phyloP scores from a whole-genome alignment of 2,888 invertebrate genomes.

The Watsonalla cultraria region DNA sequence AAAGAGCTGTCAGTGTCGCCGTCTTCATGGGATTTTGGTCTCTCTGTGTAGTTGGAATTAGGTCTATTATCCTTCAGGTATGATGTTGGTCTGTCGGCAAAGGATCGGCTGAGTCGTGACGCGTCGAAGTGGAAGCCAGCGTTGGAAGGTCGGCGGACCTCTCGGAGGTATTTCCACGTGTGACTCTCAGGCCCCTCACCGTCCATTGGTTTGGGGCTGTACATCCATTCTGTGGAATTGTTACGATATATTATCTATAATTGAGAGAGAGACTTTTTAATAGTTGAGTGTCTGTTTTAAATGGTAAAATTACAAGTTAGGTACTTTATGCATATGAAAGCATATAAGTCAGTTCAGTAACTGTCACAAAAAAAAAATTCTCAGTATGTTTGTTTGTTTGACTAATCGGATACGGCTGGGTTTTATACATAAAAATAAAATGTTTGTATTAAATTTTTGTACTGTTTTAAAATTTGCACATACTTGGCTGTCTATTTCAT shows the following conservation, averaged over 20 bases:
- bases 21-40: constrained; percentile 36
- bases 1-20: constrained; percentile 71
- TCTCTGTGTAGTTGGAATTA: constrained; percentile 31
- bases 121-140: constrained; percentile 63
- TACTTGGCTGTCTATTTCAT: too few species aligned
- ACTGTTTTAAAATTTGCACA: too few species aligned
- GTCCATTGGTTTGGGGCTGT: constrained; percentile 54
- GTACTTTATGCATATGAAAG: too few species aligned
- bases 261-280: neutral
- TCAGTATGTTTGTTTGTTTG: too few species aligned
- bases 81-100: constrained; percentile 39
- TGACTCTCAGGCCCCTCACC: constrained; percentile 52
- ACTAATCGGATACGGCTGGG: too few species aligned
- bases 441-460: too few species aligned
- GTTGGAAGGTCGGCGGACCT: constrained; percentile 69
- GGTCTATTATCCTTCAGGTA: constrained; percentile 34
- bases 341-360: too few species aligned
- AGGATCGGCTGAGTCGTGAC: constrained; percentile 46
- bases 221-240: constrained; percentile 60
- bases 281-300: too few species aligned
- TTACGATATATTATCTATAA: neutral
- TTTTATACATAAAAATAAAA: too few species aligned
- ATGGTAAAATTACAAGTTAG: too few species aligned
- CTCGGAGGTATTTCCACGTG: constrained; percentile 69
- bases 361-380: too few species aligned